Base-by-base conservation (phyloP, 2,797 vertebrate species). In the Toxotes lorentzi region DNA sequence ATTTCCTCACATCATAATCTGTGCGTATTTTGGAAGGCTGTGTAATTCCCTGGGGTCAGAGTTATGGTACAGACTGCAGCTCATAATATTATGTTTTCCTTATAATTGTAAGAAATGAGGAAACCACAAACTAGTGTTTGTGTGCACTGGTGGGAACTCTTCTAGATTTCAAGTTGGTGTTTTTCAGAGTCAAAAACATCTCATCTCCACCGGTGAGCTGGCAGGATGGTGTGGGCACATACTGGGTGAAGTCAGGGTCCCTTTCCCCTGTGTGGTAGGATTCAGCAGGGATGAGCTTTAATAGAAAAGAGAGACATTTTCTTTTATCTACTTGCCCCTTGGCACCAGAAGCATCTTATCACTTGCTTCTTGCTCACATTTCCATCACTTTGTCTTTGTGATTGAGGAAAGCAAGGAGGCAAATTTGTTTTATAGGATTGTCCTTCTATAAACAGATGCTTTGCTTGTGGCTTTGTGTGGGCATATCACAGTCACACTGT, bases 381-480 rank as follows among this genome's bases (percentile, higher is more conserved):
- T 67, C 27, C 23, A 34, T 54, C 1, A 54, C 10, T 40, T 54
- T 68, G 17, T 69, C 32, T 56, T 32, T 8, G 7, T 47, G 12
- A 62, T 51, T 21, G 23, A 45, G 41, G n/a, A 67, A 50, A 81
- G 43, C 9, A 58, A 32, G 27, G 7, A 19, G 9, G 21, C 45
- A 45, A 41, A 30, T 48, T 56, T 54, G 16, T 66, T 71, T 69
- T 27, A 16, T 59, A 59, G n/a, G 34, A 58, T 70, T 58, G 38
- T 21, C 35, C 4, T 57, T 72, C 57, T 34, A 68, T 68, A 58
- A 84, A 61, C 54, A 74, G 57, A 34, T 76, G 56, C 53, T 67
- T 79, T 68, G 51, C 57, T 71, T 53, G 41, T 53, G 51, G 68
- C 59, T 68, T 35, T 60, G 47, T 65, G 23, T 71, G 59, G 66